Evolutionary conservation across 1,140 invertebrate species (phyloP), one percentile per base, ranked within the genome.

Genomic region (Drosophila varians): DNA sequence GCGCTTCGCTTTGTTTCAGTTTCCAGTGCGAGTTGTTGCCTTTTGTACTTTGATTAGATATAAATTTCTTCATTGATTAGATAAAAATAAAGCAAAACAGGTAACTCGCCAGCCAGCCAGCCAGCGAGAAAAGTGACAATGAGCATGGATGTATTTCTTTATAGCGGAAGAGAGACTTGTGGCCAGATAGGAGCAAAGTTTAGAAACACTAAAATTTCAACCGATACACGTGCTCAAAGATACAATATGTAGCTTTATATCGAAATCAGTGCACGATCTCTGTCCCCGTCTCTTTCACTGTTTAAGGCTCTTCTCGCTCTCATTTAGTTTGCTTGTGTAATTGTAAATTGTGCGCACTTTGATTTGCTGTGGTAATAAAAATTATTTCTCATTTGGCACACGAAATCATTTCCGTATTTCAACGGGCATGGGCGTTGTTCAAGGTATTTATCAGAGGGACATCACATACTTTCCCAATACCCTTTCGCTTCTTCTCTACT

Each of bases 21-120:
- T 60, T 69, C 66, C 43, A 47, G 38, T 31, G 9, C 14, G 9
- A 9, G 38, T 46, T 34, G 60, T 43, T 45, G 46, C 46, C 64
- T 66, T 66, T 64, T 74, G 69, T 74, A 70, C 70, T 62, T 74
- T 87, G 82, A 86, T 86, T 87, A 87, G 82, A 86, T 86, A 86
- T 82, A 86, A 77, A 86, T 87, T 87, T 77, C 69, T 87, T 77
- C 74, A 82, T 87, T 86, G 82, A 86, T 86, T 86, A 86, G 82
- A 86, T 86, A 86, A 86, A 86, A 74, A 45, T 43, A 72, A 70
- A 71, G 64, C 64, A 71, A 71, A 71, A 51, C 68, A 71, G 54
- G 38, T 53, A 66, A 66, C 60, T 66, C 26, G 16, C 25, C n/a
- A 21, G 26, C 25, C n/a, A 6, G n/a, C 16, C 7, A n/a, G 28